Evolutionary conservation across 2,113 vertebrate species (phyloP).

Genomic region (Barbus barbus): DNA sequence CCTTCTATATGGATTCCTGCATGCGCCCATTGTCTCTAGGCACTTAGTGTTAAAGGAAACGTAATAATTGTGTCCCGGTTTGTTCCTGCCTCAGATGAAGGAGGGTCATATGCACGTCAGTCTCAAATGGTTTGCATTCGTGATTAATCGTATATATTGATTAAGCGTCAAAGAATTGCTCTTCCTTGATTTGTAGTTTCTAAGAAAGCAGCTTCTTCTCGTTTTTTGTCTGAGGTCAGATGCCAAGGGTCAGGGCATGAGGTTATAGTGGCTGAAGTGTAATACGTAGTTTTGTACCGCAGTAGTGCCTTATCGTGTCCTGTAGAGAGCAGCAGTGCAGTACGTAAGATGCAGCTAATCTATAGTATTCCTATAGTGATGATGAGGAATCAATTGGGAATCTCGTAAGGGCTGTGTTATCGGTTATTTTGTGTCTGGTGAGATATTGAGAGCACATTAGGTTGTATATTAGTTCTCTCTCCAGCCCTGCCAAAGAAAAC

Average conservation of each 20-base stretch:
- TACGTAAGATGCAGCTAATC: constrained; percentile 24
- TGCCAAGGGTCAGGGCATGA: neutral
- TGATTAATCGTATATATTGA: neutral
- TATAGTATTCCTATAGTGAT: neutral
- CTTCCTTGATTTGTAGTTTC: too few relatives aligned
- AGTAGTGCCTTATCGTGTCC: constrained; percentile 10
- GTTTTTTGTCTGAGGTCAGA: neutral
- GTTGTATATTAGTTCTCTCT: constrained; percentile 20
- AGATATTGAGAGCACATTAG: constrained; percentile 14
- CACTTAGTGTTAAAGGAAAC: constrained; percentile 4
- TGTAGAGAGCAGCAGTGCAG: constrained; percentile 21
- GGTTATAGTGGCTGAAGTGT: neutral
- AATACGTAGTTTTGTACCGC: neutral
- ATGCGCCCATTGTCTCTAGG: neutral
- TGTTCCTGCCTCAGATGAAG: neutral
- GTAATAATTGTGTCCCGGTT: neutral
- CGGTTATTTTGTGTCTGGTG: neutral
- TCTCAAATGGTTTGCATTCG: neutral
- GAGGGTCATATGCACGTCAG: neutral
- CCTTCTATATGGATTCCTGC: neutral
- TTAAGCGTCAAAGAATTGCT: neutral
- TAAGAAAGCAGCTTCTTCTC: neutral
- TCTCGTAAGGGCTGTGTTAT: neutral
- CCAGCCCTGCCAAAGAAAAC: constrained; percentile 4
- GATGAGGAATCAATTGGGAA: constrained; percentile 11